A percentile compares a stretch with the other conserved stretches of the same genome.
phyloP scores from a whole-genome alignment of 2,888 invertebrate species.

The Tetranychus truncatus region DNA sequence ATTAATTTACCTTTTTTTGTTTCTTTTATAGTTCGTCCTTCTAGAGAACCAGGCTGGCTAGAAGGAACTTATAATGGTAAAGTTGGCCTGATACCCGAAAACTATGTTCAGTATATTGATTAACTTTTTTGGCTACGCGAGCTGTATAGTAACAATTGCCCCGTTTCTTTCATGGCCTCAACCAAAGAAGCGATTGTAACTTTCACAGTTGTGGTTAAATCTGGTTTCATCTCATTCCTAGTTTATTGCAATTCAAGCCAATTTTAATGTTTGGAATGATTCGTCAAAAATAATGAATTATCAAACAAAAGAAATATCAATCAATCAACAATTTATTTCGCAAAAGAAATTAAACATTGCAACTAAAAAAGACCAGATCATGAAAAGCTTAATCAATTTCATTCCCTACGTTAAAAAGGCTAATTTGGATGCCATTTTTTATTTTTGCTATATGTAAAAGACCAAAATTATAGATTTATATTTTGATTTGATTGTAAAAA shows the following conservation, averaged over 20 bases:
- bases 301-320: too few species aligned
- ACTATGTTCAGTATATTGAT: conserved; percentile 59
- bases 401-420: background rate
- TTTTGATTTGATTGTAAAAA: background rate
- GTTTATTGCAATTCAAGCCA: too few species aligned
- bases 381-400: background rate
- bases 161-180: too few species aligned
- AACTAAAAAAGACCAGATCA: background rate
- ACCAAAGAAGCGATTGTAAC: too few species aligned
- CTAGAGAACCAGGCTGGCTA: conserved; percentile 92
- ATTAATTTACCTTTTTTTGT: conserved; percentile 18
- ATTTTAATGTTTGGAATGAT: too few species aligned
- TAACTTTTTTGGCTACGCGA: conserved; percentile 3
- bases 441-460: background rate
- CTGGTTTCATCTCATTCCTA: too few species aligned
- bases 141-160: too few species aligned
- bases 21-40: conserved; percentile 49
- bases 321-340: too few species aligned
- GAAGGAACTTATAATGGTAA: conserved; percentile 81
- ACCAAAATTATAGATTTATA: background rate
- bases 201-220: too few species aligned
- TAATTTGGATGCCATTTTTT: background rate
- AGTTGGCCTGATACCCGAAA: conserved; percentile 81
- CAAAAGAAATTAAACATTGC: too few species aligned
- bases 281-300: too few species aligned